These are phyloP conservation scores for Gnatocerus cornutus DNA, from an alignment of 2,888 invertebrate species.

Conservation along the genomic window DNA sequence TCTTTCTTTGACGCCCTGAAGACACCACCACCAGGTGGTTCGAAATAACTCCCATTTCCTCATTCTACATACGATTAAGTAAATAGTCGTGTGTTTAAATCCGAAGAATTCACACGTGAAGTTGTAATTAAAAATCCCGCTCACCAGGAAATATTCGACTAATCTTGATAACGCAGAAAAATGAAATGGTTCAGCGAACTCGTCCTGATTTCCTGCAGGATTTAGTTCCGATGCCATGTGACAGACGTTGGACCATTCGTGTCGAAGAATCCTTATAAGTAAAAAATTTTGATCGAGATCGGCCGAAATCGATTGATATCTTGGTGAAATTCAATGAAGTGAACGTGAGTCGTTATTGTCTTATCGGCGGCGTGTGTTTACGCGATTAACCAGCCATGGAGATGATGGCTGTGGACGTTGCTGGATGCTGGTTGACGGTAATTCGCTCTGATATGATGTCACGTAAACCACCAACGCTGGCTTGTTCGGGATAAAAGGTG, in stretches of 20 bases:
- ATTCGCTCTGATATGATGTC: slow-evolving; percentile 61
- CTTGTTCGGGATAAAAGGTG: slow-evolving; percentile 43
- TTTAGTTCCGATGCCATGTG: slow-evolving; percentile 18
- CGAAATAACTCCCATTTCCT: slow-evolving; percentile 22
- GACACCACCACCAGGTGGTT: slow-evolving; percentile 4
- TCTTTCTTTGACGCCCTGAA: neutral
- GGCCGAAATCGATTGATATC: slow-evolving; percentile 47
- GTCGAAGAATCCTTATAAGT: slow-evolving; percentile 53
- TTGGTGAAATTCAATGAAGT: slow-evolving; percentile 56
- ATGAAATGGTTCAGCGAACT: slow-evolving; percentile 22
- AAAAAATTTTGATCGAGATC: slow-evolving; percentile 46
- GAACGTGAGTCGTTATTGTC: slow-evolving; percentile 54
- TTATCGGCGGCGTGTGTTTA: slow-evolving; percentile 56
- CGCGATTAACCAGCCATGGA: slow-evolving; percentile 56
- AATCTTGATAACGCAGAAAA: slow-evolving; percentile 21
- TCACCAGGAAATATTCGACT: slow-evolving; percentile 28
- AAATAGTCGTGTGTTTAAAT: slow-evolving; percentile 29
- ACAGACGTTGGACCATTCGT: slow-evolving; percentile 27
- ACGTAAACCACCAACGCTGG: slow-evolving; percentile 57
- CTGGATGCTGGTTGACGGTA: slow-evolving; percentile 55
- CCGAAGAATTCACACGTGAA: slow-evolving; percentile 34
- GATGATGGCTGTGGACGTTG: slow-evolving; percentile 47
- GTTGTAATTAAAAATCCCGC: slow-evolving; percentile 31
- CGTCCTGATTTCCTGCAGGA: neutral
- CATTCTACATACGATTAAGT: slow-evolving; percentile 32